Evolutionary conservation across 2,113 vertebrate genomes (phyloP).

Genomic region (Bujurquina vittata): DNA sequence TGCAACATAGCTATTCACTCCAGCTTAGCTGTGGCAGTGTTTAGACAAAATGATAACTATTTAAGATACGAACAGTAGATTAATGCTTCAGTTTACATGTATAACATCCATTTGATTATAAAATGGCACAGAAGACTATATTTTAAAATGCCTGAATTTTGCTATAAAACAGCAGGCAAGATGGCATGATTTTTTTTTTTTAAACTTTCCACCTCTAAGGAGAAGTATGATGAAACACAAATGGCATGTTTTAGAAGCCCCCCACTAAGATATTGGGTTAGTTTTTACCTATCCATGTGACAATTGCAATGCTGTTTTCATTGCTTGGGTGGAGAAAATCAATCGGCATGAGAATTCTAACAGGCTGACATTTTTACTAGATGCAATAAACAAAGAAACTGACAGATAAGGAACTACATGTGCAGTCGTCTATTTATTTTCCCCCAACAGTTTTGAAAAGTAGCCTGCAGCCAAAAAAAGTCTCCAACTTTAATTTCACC

Average conservation of each 20-base stretch:
- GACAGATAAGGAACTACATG: neutral
- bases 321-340: conserved; percentile 36
- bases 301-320: conserved; percentile 16
- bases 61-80: neutral
- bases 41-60: neutral
- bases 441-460: neutral
- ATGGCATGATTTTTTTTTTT: too few species aligned
- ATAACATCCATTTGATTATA: neutral
- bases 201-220: neutral
- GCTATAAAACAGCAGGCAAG: too few species aligned
- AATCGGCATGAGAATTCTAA: conserved; percentile 20
- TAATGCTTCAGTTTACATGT: neutral
- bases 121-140: neutral
- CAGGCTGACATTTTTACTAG: conserved; percentile 26
- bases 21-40: neutral
- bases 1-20: neutral
- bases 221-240: neutral
- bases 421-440: neutral
- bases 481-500: neutral
- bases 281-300: conserved; percentile 5
- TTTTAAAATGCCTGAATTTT: neutral
- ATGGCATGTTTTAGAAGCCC: neutral
- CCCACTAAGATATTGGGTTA: conserved; percentile 6
- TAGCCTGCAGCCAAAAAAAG: neutral
- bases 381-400: conserved; percentile 11